phyloP scores from a whole-genome alignment of 2,113 vertebrate genomes.

The Acanthochromis polyacanthus region DNA sequence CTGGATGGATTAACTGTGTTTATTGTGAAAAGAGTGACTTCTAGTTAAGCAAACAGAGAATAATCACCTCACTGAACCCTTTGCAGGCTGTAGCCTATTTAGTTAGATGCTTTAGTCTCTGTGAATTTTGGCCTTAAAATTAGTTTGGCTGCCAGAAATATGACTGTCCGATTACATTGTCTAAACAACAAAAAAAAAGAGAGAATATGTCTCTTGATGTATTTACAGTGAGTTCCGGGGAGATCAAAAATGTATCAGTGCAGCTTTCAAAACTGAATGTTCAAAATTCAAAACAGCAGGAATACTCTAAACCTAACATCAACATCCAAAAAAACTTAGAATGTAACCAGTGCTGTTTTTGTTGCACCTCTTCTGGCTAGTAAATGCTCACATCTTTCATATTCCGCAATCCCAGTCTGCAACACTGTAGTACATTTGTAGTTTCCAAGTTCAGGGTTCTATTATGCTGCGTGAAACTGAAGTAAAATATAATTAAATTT shows the following conservation, averaged over 20 bases:
- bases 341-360: neutral
- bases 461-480: neutral
- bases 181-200: neutral
- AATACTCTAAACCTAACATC: neutral
- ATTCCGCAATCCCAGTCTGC: neutral
- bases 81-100: neutral
- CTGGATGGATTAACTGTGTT: neutral
- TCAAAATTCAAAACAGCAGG: constrained; percentile 2
- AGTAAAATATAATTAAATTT: neutral
- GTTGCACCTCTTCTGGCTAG: neutral
- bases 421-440: neutral
- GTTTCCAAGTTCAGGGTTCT: no score
- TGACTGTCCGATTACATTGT: no score
- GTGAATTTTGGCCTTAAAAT: neutral
- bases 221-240: neutral
- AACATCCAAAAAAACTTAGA: neutral
- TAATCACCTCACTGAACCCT: neutral
- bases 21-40: neutral
- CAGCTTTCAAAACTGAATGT: neutral
- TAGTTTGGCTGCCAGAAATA: neutral
- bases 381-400: neutral
- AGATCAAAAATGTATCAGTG: neutral
- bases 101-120: neutral
- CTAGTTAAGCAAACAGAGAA: neutral
- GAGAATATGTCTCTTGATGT: neutral